These are phyloP conservation scores for Eurytoma californica DNA, from an alignment of 2,888 invertebrate genomes.

Conservation along the genomic window DNA sequence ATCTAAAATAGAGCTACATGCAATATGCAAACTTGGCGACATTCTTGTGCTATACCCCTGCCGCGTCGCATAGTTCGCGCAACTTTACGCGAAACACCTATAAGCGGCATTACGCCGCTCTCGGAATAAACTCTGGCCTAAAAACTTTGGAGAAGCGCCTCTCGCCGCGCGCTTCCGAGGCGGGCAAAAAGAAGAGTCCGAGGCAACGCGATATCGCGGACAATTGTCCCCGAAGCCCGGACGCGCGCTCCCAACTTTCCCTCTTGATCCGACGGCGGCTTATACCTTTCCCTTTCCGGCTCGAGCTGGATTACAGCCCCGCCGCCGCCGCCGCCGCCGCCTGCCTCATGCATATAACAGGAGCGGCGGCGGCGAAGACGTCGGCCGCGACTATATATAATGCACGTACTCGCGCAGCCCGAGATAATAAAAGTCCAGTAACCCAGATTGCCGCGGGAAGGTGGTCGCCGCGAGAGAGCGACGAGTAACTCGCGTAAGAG, in stretches of 20 bases:
- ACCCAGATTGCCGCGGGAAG: slow-evolving; percentile 44
- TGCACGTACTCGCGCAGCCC: background rate
- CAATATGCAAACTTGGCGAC: background rate
- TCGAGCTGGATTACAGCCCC: background rate
- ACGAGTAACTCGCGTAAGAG: slow-evolving; percentile 13
- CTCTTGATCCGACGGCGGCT: background rate
- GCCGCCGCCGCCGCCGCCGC: background rate
- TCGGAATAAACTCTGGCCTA: no score
- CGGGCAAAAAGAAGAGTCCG: no score
- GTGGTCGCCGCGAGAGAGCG: background rate
- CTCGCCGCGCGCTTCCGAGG: no score
- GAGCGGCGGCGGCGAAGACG: background rate
- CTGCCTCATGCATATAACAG: background rate
- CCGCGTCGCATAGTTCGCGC: background rate
- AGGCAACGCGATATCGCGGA: no score
- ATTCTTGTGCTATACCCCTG: no score
- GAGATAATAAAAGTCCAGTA: slow-evolving; percentile 56
- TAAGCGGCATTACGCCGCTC: slow-evolving; percentile 7
- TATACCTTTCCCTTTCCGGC: slow-evolving; percentile 16
- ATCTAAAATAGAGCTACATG: no score
- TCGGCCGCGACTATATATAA: background rate
- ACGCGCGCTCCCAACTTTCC: background rate
- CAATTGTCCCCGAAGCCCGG: background rate
- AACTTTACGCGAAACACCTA: slow-evolving; percentile 1
- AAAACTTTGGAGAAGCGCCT: no score